Evolutionary conservation across 2,113 vertebrate genomes (phyloP).

Genomic region (Tupaia tana): DNA sequence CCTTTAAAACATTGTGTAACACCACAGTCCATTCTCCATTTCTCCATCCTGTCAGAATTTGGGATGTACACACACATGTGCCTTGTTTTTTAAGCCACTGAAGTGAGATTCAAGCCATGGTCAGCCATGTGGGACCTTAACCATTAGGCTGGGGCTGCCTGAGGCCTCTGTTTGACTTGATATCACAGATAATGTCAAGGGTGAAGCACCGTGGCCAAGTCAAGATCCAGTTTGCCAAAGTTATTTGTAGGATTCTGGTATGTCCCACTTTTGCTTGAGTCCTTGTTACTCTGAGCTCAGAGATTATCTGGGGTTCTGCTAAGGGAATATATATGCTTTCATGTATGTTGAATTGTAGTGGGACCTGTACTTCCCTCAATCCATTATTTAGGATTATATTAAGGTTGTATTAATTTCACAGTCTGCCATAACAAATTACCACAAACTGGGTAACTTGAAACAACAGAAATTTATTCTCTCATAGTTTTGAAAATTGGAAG

Average conservation of each 20-base stretch:
- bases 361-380: neutral
- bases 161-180: neutral
- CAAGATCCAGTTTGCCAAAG: neutral
- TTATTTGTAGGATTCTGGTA: neutral
- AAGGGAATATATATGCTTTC: neutral
- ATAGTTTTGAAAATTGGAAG: neutral
- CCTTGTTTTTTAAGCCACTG: no score
- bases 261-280: neutral
- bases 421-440: neutral
- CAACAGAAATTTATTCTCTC: neutral
- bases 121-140: no score
- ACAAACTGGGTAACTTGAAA: neutral
- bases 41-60: no score
- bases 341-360: neutral
- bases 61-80: no score
- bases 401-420: neutral
- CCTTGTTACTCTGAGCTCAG: neutral
- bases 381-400: constrained; percentile 30
- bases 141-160: no score
- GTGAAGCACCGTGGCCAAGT: neutral
- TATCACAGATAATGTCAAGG: neutral
- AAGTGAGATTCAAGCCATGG: no score
- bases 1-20: no score
- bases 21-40: no score
- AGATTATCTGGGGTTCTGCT: constrained; percentile 32